Evolutionary conservation across 2,888 invertebrate species (phyloP).

Genomic region (Aphelenchoides bicaudatus): DNA sequence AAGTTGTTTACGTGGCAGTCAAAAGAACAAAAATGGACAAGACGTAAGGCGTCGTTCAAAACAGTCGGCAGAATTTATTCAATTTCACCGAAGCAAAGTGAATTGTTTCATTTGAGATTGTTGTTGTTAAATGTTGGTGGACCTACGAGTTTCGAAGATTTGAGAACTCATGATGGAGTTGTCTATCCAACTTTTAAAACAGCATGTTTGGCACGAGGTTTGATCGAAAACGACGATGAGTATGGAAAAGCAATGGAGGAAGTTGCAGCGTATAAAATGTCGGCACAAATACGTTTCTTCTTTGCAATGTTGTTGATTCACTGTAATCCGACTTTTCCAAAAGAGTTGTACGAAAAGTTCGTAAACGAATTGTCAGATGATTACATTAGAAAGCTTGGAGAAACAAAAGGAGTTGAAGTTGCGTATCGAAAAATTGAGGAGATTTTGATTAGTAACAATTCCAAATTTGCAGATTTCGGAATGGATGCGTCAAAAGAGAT

Average conservation of each 20-base stretch:
- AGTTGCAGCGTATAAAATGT: conserved; percentile 3
- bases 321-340: not conserved
- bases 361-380: conserved; percentile 18
- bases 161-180: conserved; percentile 6
- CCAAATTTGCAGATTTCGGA: conserved; percentile 1
- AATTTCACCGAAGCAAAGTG: not conserved
- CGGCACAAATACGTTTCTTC: conserved; percentile 8
- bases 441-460: conserved; percentile 9
- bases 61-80: conserved; percentile 15
- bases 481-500: not conserved
- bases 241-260: conserved; percentile 20
- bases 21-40: conserved; percentile 12
- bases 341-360: no score
- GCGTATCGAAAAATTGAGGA: conserved; percentile 10
- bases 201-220: conserved; percentile 22
- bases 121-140: conserved; percentile 11
- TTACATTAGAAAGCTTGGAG: conserved; percentile 10
- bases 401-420: not conserved
- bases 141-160: conserved; percentile 16
- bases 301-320: conserved; percentile 19
- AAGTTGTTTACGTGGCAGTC: conserved; percentile 17
- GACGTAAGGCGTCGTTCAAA: conserved; percentile 6
- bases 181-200: conserved; percentile 9
- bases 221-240: conserved; percentile 12
- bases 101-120: conserved; percentile 18